A percentile compares a stretch with the other conserved stretches of the same genome.
Evolutionary conservation across 2,888 invertebrate species (phyloP).

Genomic region (Ischnura elegans): DNA sequence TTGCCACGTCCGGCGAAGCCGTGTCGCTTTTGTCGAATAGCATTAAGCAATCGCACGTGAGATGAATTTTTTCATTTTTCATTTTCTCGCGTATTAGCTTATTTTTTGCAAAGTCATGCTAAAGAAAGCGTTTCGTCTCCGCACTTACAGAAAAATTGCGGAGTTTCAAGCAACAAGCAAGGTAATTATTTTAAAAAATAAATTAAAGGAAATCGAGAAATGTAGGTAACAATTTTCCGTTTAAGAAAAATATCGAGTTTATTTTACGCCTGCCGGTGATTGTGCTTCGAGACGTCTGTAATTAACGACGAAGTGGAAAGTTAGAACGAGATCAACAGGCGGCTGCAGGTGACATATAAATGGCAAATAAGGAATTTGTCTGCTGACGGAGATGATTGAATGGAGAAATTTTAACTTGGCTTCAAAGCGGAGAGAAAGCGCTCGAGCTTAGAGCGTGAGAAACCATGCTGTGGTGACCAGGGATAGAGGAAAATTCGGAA

Average conservation of each 20-base stretch:
- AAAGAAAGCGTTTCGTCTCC: background rate
- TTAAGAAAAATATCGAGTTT: background rate
- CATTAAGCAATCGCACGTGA: background rate
- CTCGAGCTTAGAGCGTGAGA: background rate
- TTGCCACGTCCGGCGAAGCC: background rate
- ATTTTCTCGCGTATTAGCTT: background rate
- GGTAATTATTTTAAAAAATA: background rate
- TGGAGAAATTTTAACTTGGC: background rate
- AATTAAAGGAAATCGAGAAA: background rate
- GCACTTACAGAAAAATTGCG: background rate
- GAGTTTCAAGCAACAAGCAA: background rate
- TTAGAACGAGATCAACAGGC: background rate
- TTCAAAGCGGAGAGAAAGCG: background rate
- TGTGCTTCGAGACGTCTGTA: background rate
- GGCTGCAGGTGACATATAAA: background rate
- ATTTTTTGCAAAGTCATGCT: background rate
- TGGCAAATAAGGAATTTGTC: constrained; percentile 9
- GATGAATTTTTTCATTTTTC: background rate
- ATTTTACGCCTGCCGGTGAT: background rate
- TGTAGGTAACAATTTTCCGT: background rate
- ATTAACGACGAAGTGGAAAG: background rate
- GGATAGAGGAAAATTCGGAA: background rate
- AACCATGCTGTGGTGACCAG: background rate
- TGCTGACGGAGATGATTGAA: background rate
- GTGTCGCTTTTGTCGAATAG: background rate